These are phyloP conservation scores for Saimiri boliviensis DNA, from an alignment of 2,113 vertebrate genomes.

Conservation along the genomic window DNA sequence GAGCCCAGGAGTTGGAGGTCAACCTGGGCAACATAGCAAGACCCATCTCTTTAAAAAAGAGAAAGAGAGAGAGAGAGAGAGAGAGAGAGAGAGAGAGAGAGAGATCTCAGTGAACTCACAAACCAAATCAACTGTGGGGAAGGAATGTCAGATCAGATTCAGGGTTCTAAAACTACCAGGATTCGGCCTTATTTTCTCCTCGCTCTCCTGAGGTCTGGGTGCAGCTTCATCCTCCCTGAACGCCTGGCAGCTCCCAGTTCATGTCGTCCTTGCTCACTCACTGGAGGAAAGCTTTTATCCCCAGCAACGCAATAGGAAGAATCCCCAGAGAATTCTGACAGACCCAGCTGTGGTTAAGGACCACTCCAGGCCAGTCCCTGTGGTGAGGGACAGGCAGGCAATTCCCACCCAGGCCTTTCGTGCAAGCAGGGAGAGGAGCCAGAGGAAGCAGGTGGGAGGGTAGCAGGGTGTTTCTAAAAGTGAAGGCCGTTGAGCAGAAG, in stretches of 20 bases:
- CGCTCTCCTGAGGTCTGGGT: neutral
- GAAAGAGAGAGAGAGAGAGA: neutral
- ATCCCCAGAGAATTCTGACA: neutral
- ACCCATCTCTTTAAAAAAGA: neutral
- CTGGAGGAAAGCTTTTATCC: neutral
- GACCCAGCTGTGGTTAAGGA: neutral
- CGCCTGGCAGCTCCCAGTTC: neutral
- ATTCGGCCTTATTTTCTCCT: neutral
- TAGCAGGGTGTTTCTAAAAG: neutral
- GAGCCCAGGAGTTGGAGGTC: neutral
- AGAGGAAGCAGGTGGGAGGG: neutral
- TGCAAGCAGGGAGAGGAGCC: neutral
- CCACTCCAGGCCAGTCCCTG: neutral
- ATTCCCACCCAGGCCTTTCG: neutral
- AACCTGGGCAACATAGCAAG: neutral
- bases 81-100: neutral
- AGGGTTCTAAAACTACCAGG: neutral
- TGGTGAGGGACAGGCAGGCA: neutral
- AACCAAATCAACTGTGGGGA: neutral
- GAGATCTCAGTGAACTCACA: neutral
- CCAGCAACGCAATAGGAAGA: neutral
- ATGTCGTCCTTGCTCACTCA: fast-evolving
- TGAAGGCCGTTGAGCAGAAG: neutral
- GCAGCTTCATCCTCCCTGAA: neutral
- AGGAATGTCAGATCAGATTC: no score